A percentile compares a stretch with the other conserved stretches of the same genome.
These are phyloP conservation scores for Polietes domitor DNA, from an alignment of 2,888 invertebrate species.

Conservation along the genomic window DNA sequence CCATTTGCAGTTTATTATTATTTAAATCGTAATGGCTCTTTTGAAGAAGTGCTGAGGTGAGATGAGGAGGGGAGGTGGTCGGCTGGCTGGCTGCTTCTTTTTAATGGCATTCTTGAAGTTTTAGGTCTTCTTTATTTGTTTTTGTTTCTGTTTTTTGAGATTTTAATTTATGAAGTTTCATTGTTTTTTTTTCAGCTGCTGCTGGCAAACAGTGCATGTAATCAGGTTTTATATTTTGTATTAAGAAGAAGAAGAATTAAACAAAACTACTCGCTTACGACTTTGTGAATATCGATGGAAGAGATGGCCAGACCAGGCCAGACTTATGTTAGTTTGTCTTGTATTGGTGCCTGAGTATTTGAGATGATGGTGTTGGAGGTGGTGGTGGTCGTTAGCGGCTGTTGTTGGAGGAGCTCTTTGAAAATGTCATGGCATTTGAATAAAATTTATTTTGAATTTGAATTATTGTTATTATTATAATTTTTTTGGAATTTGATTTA, in stretches of 20 bases:
- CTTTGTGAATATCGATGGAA: not conserved
- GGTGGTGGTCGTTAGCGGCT: not conserved
- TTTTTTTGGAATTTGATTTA: not conserved
- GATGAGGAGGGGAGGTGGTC: not conserved
- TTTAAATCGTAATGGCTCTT: not conserved
- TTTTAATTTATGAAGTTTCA: constrained; percentile 38
- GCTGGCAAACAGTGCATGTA: constrained; percentile 44
- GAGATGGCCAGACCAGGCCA: too few species aligned
- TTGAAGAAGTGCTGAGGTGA: not conserved
- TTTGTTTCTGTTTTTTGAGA: not conserved
- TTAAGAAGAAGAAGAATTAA: not conserved
- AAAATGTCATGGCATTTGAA: constrained; percentile 22
- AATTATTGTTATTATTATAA: not conserved
- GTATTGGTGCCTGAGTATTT: not conserved
- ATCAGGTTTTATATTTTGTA: constrained; percentile 41
- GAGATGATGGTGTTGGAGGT: too few species aligned
- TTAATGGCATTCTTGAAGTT: not conserved
- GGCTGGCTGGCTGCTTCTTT: too few species aligned
- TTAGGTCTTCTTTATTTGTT: not conserved
- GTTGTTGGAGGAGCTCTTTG: not conserved
- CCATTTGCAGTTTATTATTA: not conserved
- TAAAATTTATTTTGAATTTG: not conserved
- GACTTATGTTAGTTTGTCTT: too few species aligned
- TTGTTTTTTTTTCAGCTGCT: too few species aligned
- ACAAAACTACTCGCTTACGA: not conserved